phyloP scores from a whole-genome alignment of 2,888 invertebrate species.

The Vesta saturnalis region DNA sequence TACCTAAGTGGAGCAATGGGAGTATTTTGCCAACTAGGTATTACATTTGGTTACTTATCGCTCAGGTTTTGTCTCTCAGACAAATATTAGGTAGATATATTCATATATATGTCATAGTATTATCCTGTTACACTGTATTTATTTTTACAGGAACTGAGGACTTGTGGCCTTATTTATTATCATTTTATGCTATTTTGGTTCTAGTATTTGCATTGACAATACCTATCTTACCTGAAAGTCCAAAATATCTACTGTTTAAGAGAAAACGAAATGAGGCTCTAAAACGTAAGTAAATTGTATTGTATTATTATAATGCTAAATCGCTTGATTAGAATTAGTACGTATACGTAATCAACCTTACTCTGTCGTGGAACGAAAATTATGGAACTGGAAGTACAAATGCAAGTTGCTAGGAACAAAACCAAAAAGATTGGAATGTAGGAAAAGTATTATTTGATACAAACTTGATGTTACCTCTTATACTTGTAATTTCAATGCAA shows the following conservation, averaged over 20 bases:
- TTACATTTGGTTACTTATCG: slow-evolving; percentile 79
- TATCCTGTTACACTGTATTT: background rate
- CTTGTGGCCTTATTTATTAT: slow-evolving; percentile 82
- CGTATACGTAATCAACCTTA: slow-evolving; percentile 71
- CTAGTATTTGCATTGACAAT: slow-evolving; percentile 70
- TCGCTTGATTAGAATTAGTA: slow-evolving; percentile 65
- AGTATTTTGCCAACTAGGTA: slow-evolving; percentile 83
- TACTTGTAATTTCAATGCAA: slow-evolving; percentile 82
- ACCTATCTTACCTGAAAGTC: slow-evolving; percentile 84
- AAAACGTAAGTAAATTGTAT: slow-evolving; percentile 64
- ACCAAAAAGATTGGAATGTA: slow-evolving; percentile 66
- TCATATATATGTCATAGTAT: background rate
- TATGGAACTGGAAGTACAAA: slow-evolving; percentile 66
- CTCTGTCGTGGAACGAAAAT: slow-evolving; percentile 68
- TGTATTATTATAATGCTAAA: background rate
- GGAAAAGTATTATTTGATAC: slow-evolving; percentile 68
- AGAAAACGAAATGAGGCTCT: slow-evolving; percentile 72
- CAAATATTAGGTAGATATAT: slow-evolving; percentile 73
- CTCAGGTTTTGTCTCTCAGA: slow-evolving; percentile 76
- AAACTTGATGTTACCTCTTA: slow-evolving; percentile 73
- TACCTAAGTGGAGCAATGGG: slow-evolving; percentile 85
- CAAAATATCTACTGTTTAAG: slow-evolving; percentile 83
- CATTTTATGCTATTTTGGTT: slow-evolving; percentile 76
- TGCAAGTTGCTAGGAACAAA: slow-evolving; percentile 62
- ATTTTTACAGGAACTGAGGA: slow-evolving; percentile 68